phyloP scores from a whole-genome alignment of 2,888 invertebrate species.

The Drosophila anomalipes region DNA sequence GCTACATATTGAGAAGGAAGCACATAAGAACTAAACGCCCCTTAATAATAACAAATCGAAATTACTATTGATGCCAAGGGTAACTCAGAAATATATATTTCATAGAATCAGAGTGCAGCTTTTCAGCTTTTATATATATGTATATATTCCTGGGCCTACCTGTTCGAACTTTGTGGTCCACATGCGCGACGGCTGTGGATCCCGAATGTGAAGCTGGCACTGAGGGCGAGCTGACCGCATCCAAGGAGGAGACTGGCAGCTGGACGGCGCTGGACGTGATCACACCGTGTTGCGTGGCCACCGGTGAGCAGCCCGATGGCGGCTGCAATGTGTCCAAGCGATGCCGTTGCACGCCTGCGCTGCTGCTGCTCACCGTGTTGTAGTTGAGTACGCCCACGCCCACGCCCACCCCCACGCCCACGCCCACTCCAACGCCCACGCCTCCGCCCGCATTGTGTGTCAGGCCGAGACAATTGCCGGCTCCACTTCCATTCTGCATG shows the following conservation, averaged over 20 bases:
- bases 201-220: conserved; percentile 60
- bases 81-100: background rate
- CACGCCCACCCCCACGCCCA: conserved; percentile 50
- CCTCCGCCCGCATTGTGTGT: conserved; percentile 77
- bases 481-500: conserved; percentile 80
- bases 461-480: conserved; percentile 82
- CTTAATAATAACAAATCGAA: background rate
- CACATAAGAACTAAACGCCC: background rate
- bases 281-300: conserved; percentile 80
- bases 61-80: background rate
- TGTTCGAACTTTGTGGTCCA: conserved; percentile 77
- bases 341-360: conserved; percentile 84
- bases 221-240: conserved; percentile 62
- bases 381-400: conserved; percentile 66
- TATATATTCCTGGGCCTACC: conserved; percentile 37
- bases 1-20: background rate
- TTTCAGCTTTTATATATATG: background rate
- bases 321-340: conserved; percentile 84
- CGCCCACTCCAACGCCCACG: conserved; percentile 63
- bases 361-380: conserved; percentile 82
- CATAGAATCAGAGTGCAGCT: background rate
- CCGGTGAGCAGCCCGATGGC: conserved; percentile 82
- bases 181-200: conserved; percentile 66
- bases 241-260: conserved; percentile 52
- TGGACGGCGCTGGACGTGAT: conserved; percentile 81